Base-by-base conservation (phyloP, 23 tunicate genomes). In the Corella eumyota region DNA sequence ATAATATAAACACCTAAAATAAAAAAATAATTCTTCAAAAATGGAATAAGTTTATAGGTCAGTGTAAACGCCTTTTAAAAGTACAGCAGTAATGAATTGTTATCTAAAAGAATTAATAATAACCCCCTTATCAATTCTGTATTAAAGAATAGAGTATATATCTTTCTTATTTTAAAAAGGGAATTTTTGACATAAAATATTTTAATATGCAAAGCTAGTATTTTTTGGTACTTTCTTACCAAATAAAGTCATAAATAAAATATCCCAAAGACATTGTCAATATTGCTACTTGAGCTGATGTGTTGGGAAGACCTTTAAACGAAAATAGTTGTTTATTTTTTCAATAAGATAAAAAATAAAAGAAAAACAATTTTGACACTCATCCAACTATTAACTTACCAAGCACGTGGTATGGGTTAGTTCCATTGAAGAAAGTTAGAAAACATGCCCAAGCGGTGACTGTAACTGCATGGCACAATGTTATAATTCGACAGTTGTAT, bases 231-330 rank as follows among this genome's bases (percentile, higher is more conserved):
- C 15, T 15, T 27, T 27, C 62, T 64, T 36, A 81, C 90, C 90
- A 81, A 26, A 60, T 52, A 50, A 81, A 81, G 46, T 81, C 90
- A 66, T 65, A 72, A 0, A 81, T 15, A 67, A 81, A 81, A 50
- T 81, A 81, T n/a, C 90, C 90, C 53, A 81, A 49, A 2, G 90
- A 72, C 0, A 59, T 40, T 25, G 72, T 64, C 49, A 81, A 21
- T 3, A 56, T 30, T 9, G 45, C 13, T 25, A 72, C 34, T 30
- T 81, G 76, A 34, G 56, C 32, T 9, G 55, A 44, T 15, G 73
- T 66, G 49, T 81, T 81, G 1, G 66, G 56, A 30, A 81, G 44
- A 49, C 90, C 90, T 81, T 31, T 21, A 6, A 68, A 37, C 11
- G 48, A 15, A 40, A 40, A 40, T 40, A 9, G 13, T 9, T 40